phyloP scores from a whole-genome alignment of 2,797 vertebrate genomes.

The Lacerta viridis region DNA sequence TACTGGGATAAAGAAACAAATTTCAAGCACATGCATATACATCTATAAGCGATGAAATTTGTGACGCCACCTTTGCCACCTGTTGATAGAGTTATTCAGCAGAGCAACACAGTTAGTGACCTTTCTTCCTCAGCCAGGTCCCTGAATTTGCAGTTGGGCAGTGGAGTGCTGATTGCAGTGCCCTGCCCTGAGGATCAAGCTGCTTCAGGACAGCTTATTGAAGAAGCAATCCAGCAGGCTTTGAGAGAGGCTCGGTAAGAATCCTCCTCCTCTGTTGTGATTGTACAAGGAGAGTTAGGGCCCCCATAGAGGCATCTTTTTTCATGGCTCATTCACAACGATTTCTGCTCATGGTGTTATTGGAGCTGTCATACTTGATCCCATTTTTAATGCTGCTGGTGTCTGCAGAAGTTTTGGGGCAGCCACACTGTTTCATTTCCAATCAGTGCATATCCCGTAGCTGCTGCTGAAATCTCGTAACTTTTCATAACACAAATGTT shows the following conservation, averaged over 20 bases:
- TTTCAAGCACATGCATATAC: too few relatives aligned
- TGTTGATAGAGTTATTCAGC: slow-evolving; percentile 33
- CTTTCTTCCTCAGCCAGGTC: slow-evolving; percentile 75
- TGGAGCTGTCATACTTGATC: too few relatives aligned
- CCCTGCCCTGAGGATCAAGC: slow-evolving; percentile 87
- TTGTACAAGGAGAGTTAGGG: neutral
- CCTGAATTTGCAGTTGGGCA: slow-evolving; percentile 84
- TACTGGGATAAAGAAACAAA: too few relatives aligned
- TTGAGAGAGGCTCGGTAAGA: slow-evolving; percentile 85
- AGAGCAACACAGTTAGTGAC: neutral
- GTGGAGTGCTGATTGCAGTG: slow-evolving; percentile 89
- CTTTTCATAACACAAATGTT: too few relatives aligned
- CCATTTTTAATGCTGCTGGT: too few relatives aligned
- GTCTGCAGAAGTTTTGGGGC: too few relatives aligned
- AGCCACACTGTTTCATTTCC: too few relatives aligned
- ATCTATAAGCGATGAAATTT: neutral
- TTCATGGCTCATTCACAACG: too few relatives aligned
- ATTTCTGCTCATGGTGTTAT: too few relatives aligned
- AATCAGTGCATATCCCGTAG: too few relatives aligned
- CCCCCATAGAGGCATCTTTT: too few relatives aligned
- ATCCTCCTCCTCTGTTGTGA: neutral
- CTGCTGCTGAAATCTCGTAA: too few relatives aligned
- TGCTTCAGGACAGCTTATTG: slow-evolving; percentile 83
- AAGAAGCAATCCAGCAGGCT: slow-evolving; percentile 85
- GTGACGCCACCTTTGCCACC: neutral